A percentile compares a stretch with the other conserved stretches of the same genome.
These are phyloP conservation scores for Drosophila yooni DNA, from an alignment of 2,888 invertebrate genomes.

Conservation along the genomic window DNA sequence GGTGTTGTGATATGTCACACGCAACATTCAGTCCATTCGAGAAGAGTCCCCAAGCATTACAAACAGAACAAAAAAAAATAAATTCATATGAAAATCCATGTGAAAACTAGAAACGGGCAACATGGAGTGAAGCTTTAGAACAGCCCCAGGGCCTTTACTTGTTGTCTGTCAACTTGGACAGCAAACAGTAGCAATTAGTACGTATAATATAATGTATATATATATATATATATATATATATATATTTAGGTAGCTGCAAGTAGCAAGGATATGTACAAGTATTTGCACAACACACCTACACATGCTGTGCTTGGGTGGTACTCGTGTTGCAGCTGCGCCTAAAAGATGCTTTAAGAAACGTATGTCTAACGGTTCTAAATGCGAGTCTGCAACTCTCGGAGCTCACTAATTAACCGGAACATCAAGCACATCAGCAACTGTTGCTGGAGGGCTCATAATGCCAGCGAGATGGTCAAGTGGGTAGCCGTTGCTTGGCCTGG, in stretches of 20 bases:
- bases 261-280: conserved; percentile 24
- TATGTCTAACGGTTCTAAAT: conserved; percentile 26
- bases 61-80: conserved; percentile 21
- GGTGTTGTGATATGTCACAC: conserved; percentile 50
- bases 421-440: conserved; percentile 30
- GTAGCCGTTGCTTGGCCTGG: conserved; percentile 43
- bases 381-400: conserved; percentile 6
- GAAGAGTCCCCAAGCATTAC: conserved; percentile 32
- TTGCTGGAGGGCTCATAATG: conserved; percentile 50
- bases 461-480: conserved; percentile 51
- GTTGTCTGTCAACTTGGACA: conserved; percentile 76
- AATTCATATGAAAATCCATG: conserved; percentile 16
- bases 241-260: conserved; percentile 17
- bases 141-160: conserved; percentile 67
- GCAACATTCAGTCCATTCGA: conserved; percentile 49
- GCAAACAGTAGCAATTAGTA: conserved; percentile 67
- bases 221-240: not conserved
- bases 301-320: conserved; percentile 19
- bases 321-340: conserved; percentile 75
- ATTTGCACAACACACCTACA: conserved; percentile 28
- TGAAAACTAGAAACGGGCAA: conserved; percentile 45
- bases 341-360: conserved; percentile 66
- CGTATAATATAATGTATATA: conserved; percentile 41
- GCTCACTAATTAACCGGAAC: conserved; percentile 58
- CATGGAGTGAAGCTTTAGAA: conserved; percentile 63